These are phyloP conservation scores for Drosophila nigricruria DNA, from an alignment of 2,888 invertebrate species.

Conservation along the genomic window DNA sequence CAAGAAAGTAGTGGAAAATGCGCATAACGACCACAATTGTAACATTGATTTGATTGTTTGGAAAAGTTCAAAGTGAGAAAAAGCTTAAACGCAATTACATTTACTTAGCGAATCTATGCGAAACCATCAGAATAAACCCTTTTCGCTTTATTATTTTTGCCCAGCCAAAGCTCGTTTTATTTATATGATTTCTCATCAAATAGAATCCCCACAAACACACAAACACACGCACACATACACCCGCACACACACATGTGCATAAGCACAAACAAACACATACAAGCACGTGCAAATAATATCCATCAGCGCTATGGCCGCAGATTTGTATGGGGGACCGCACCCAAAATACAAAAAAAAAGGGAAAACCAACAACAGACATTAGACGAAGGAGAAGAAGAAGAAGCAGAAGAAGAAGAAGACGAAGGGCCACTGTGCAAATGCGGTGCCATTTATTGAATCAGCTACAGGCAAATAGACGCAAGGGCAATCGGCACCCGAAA, in stretches of 20 bases:
- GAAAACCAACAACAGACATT: conserved; percentile 36
- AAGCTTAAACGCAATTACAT: conserved; percentile 26
- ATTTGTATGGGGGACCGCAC: conserved; percentile 44
- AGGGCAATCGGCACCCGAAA: conserved; percentile 53
- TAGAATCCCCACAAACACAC: conserved; percentile 35
- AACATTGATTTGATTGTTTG: conserved; percentile 41
- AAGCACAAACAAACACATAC: conserved; percentile 16
- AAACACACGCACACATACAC: conserved; percentile 1
- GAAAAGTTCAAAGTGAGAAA: conserved; percentile 39
- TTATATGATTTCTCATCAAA: conserved; percentile 45
- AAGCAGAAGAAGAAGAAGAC: not conserved
- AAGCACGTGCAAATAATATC: conserved; percentile 69
- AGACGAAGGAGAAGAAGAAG: not conserved
- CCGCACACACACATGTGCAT: not conserved
- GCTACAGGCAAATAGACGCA: conserved; percentile 36
- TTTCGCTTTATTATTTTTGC: conserved; percentile 25
- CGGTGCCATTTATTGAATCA: conserved; percentile 40
- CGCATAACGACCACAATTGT: conserved; percentile 10
- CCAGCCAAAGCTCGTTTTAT: conserved; percentile 31
- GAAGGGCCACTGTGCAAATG: conserved; percentile 28
- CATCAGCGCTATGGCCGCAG: conserved; percentile 50
- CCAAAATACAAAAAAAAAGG: conserved; percentile 20
- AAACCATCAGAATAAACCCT: conserved; percentile 38
- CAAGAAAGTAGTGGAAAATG: too few species aligned
- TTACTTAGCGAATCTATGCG: conserved; percentile 24